Percentiles rank a stretch among this genome's conserved stretches.
Evolutionary conservation across 2,888 invertebrate genomes (phyloP).

Genomic region (Platypus cylindrus): DNA sequence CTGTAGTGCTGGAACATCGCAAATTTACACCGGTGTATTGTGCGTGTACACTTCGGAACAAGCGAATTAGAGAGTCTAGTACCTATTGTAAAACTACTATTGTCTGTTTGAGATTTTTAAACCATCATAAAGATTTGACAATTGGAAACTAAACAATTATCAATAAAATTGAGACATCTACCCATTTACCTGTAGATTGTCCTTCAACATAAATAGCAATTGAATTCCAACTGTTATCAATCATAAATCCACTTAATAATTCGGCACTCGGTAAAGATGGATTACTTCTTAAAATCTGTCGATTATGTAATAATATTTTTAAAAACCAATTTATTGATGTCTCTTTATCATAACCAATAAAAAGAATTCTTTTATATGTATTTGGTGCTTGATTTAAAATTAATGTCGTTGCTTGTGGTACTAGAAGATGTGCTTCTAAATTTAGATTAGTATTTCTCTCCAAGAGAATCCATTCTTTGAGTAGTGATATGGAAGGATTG

Average conservation of each 20-base stretch:
- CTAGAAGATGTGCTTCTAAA: slow-evolving; percentile 21
- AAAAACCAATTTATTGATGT: slow-evolving; percentile 13
- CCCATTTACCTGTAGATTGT: slow-evolving; percentile 14
- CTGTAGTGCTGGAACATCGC: too few species aligned
- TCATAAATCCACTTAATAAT: slow-evolving; percentile 22
- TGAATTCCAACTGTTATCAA: slow-evolving; percentile 22
- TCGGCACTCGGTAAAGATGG: slow-evolving; percentile 10
- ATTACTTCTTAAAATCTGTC: slow-evolving; percentile 8
- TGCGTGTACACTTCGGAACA: too few species aligned
- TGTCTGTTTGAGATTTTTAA: too few species aligned
- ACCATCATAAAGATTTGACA: too few species aligned
- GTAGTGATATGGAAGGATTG: neutral
- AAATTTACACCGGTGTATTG: too few species aligned
- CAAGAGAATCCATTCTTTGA: slow-evolving; percentile 15
- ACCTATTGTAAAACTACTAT: too few species aligned
- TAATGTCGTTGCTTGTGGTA: slow-evolving; percentile 20
- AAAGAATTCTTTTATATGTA: slow-evolving; percentile 20
- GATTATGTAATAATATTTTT: slow-evolving; percentile 18
- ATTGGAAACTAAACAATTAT: neutral
- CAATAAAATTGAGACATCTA: neutral
- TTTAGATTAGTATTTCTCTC: slow-evolving; percentile 18
- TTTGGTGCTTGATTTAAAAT: slow-evolving; percentile 17
- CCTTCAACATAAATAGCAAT: slow-evolving; percentile 23
- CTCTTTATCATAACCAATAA: slow-evolving; percentile 15
- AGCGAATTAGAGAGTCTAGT: too few species aligned